Percentiles rank a stretch among this genome's conserved stretches.
Conservation (phyloP, 2,888 invertebrate genomes). For the Syrphus vitripennis region DNA sequence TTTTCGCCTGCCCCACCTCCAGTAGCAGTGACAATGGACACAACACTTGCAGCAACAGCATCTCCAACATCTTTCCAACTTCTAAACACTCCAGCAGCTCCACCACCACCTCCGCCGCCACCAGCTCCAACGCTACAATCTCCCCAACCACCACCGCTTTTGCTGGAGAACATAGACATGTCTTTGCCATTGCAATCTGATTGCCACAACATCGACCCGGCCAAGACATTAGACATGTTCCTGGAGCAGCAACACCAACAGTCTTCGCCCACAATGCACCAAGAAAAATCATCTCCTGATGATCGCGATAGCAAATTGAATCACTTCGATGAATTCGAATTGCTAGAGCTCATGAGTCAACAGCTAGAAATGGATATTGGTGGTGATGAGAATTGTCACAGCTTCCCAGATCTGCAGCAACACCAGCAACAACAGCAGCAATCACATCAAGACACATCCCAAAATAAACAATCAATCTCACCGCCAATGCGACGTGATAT, state of each 20-base stretch:
- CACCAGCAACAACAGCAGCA: conserved; percentile 62
- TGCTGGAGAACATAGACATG: conserved; percentile 79
- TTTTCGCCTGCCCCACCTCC: conserved; percentile 72
- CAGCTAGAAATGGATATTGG: conserved; percentile 83
- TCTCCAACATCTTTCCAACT: conserved; percentile 65
- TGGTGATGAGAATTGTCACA: conserved; percentile 76
- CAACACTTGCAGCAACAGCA: conserved; percentile 59
- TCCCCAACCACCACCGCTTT: conserved; percentile 51
- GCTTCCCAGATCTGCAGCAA: conserved; percentile 72
- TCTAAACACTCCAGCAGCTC: conserved; percentile 72
- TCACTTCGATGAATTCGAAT: conserved; percentile 80
- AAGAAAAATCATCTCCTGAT: conserved; percentile 64
- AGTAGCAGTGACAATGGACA: conserved; percentile 73
- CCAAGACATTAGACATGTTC: conserved; percentile 79
- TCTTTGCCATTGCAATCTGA: conserved; percentile 78
- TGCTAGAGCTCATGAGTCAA: conserved; percentile 80
- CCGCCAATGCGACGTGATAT: conserved; percentile 76
- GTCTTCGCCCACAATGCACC: conserved; percentile 72
- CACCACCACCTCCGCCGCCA: conserved; percentile 61
- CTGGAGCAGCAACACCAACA: conserved; percentile 77
- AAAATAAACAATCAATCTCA: conserved; percentile 53
- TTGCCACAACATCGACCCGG: conserved; percentile 76
- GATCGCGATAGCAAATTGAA: conserved; percentile 76
- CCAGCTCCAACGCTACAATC: conserved; percentile 57
- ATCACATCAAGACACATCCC: conserved; percentile 72